These are phyloP conservation scores for Hirtodrosophila histrioides DNA, from an alignment of 2,888 invertebrate genomes.

Conservation along the genomic window DNA sequence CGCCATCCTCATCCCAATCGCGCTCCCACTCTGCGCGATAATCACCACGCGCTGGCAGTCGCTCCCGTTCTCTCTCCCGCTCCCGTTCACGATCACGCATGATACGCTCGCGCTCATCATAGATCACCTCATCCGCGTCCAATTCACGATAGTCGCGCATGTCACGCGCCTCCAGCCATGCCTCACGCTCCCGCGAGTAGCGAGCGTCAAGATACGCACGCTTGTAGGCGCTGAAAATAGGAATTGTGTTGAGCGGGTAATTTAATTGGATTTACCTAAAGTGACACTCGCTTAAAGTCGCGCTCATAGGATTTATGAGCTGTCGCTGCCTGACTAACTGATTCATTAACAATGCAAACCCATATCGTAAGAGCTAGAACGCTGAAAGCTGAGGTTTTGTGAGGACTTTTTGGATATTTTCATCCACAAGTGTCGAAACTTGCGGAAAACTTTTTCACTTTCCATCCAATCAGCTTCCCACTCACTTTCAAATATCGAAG, in stretches of 20 bases:
- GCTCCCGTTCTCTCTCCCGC: conserved; percentile 67
- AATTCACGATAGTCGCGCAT: conserved; percentile 71
- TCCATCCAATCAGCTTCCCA: too few species aligned
- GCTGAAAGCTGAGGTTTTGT: too few species aligned
- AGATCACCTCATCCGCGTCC: conserved; percentile 67
- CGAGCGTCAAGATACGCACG: conserved; percentile 80
- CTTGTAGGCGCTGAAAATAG: conserved; percentile 72
- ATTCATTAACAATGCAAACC: too few species aligned
- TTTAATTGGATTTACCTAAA: too few species aligned
- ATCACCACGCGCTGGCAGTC: conserved; percentile 72
- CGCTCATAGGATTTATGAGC: too few species aligned
- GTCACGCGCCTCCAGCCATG: conserved; percentile 76
- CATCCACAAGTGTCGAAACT: too few species aligned
- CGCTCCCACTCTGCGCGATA: conserved; percentile 81
- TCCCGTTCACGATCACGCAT: conserved; percentile 69
- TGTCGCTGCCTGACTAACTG: too few species aligned
- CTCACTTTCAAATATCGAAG: too few species aligned
- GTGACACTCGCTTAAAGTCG: too few species aligned
- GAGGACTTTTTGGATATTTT: too few species aligned
- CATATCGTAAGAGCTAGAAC: too few species aligned
- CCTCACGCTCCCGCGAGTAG: conserved; percentile 75
- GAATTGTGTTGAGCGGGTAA: neutral
- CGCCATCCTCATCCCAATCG: conserved; percentile 75
- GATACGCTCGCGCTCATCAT: conserved; percentile 77
- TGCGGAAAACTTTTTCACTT: too few species aligned